Base-by-base conservation (phyloP, 2,888 invertebrate genomes). In the Acronicta leporina region DNA sequence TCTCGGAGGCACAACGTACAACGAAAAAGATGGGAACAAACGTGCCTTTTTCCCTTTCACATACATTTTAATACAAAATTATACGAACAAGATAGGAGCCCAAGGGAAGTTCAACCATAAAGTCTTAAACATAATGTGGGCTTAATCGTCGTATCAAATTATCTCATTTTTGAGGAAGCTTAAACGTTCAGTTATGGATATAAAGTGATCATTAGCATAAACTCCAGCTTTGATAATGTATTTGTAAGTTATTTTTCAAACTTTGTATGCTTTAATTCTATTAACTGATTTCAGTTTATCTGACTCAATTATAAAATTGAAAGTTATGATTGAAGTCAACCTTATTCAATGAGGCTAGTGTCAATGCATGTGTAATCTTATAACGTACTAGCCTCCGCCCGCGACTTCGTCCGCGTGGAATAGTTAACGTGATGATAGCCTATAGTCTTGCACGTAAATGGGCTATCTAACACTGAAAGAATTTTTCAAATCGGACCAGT, bases 121-220 rank as follows among this genome's bases (percentile, higher is more conserved):
- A 88, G 82, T 82, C 81, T 84, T 81, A 82, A 83, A 83, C 82
- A 82, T 85, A 77, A 84, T 80, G 87, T 68, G 58, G 75, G 82
- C 77, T 85, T 89, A 89, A 89, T 88, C 86, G 86, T 77, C 77
- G 80, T 80, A 84, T 83, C 87, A 88, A 89, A 89, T 89, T 89
- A 87, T 89, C 87, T 87, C 84, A 83, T 87, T 89, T 88, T 87
- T 84, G 80, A 72, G 75, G 68, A 73, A 65, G 57, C 62, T 63
- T 46, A 55, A 71, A 49, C 51, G 47, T 63, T 56, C 65, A 58
- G 75, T 83, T 84, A 81, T 84, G 82, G 80, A 79, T 82, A 84
- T 81, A 80, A 84, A 85, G 79, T 66, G 79, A 58, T 69, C 76
- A 76, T 84, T 79, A 78, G 63, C 68, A 62, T 72, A 67, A 66